Evolutionary conservation across 2,888 invertebrate genomes (phyloP), one percentile per base, ranked within the genome.

Genomic region (Hirtodrosophila duncani): DNA sequence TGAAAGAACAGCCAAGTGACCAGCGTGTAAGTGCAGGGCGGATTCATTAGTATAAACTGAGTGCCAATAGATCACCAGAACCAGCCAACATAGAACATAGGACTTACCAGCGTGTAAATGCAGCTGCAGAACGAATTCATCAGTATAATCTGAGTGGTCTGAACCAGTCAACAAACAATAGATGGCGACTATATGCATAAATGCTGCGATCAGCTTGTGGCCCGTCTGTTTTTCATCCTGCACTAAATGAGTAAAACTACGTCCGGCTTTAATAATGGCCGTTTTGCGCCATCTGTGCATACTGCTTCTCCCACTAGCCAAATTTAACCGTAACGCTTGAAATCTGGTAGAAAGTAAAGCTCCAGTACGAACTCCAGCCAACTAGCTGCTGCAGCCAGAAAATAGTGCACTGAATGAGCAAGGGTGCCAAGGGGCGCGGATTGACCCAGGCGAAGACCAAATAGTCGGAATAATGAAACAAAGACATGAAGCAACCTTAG

Each of bases 61-160:
- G 99, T 99, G 27, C 98, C 99, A 50, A 99, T 91, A n/a, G 97
- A 95, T 99, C 99, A 99, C 88, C 95, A 95, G 89, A 99, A 98
- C 99, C 99, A 99, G 7, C 99, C 99, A 2, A 97, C 95, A 86
- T 99, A 99, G n/a, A n/a, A n/a, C n/a, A n/a, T n/a, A n/a, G n/a
- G n/a, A n/a, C n/a, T n/a, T n/a, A n/a, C n/a, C n/a, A n/a, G n/a
- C n/a, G n/a, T n/a, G n/a, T n/a, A n/a, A n/a, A n/a, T n/a, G n/a
- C n/a, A n/a, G n/a, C n/a, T n/a, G n/a, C n/a, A n/a, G n/a, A n/a
- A n/a, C n/a, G n/a, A n/a, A n/a, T n/a, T n/a, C n/a, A n/a, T n/a
- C n/a, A n/a, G n/a, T n/a, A n/a, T n/a, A n/a, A n/a, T n/a, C n/a
- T n/a, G n/a, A n/a, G n/a, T n/a, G n/a, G n/a, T n/a, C n/a, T n/a